phyloP scores from a whole-genome alignment of 2,797 vertebrate genomes.

The Meriones psammophilus region DNA sequence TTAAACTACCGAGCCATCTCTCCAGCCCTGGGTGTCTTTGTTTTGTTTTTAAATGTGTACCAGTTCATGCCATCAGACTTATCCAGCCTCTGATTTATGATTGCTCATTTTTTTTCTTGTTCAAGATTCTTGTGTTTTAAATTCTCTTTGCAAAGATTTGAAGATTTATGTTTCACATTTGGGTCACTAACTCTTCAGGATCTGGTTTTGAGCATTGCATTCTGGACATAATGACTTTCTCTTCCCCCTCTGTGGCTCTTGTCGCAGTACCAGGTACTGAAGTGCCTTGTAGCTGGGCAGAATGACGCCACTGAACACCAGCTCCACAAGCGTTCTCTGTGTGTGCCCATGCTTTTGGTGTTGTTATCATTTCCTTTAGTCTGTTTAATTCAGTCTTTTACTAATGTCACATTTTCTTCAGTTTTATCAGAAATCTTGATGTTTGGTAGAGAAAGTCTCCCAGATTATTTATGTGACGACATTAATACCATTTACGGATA shows the following conservation, averaged over 20 bases:
- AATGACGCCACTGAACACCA: fast-evolving
- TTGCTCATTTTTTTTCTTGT: background rate
- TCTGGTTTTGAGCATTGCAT: background rate
- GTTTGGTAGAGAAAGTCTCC: slow-evolving; percentile 36
- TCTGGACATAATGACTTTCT: background rate
- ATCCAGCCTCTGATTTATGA: background rate
- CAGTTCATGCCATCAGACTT: background rate
- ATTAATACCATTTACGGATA: slow-evolving; percentile 51
- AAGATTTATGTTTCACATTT: background rate
- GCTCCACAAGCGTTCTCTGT: background rate
- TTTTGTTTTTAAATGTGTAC: background rate
- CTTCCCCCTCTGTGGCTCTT: background rate
- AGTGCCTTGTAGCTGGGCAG: background rate
- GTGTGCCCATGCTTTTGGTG: background rate
- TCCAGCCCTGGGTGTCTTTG: background rate
- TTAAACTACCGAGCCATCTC: background rate
- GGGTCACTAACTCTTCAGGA: background rate
- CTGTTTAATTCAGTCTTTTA: background rate
- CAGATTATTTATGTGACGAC: slow-evolving; percentile 49
- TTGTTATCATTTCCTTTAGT: background rate
- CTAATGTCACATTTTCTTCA: background rate
- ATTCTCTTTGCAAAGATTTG: background rate
- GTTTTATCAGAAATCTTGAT: slow-evolving; percentile 55
- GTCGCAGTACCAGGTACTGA: fast-evolving
- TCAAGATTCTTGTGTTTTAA: background rate